Base-by-base conservation (phyloP, 1,140 invertebrate species). In the Sarcophaga peregrina region DNA sequence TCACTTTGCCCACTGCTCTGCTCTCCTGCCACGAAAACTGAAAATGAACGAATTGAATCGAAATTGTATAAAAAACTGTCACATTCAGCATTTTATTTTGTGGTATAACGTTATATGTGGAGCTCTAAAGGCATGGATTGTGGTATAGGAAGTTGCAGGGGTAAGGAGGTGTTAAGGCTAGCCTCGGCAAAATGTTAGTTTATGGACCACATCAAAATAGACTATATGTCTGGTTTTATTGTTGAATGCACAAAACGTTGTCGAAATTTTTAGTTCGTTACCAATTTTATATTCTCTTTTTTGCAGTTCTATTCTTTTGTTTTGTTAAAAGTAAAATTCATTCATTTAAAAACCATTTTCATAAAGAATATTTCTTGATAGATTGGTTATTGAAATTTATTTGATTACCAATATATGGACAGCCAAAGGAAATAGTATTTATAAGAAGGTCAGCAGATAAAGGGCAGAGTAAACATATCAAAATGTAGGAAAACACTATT, bases 41-140 rank as follows among this genome's bases (percentile, higher is more conserved):
- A 45, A 50, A 72, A 58, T 11, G 45, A 81, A 81, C 25, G 25
- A 4, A 37, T 37, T 4, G 25, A 37, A 37, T 37, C 25, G 25
- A 37, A 37, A 45, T 20, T 72, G n/a, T 45, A 82, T 25, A 15
- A 8, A 74, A 82, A 82, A 82, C 15, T 82, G 81, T 82, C 81
- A 68, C 81, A 82, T 20, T 82, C 81, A 82, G 81, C 81, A 82
- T 6, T 78, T 78, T 25, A 17, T 8, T 78, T 78, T 78, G 47
- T 52, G 25, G 25, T 37, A 37, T 37, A 2, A 37, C 1, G 25
- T 37, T 37, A 37, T 37, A 37, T n/a, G n/a, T n/a, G n/a, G 25
- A 37, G 25, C 25, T 37, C 25, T 37, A 37, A 37, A 37, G 25
- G 25, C 25, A 37, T 37, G 25, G 25, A 4, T 52, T 10, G 50